Evolutionary conservation across 2,797 vertebrate genomes (phyloP).

Genomic region (Fistularia tabacaria): DNA sequence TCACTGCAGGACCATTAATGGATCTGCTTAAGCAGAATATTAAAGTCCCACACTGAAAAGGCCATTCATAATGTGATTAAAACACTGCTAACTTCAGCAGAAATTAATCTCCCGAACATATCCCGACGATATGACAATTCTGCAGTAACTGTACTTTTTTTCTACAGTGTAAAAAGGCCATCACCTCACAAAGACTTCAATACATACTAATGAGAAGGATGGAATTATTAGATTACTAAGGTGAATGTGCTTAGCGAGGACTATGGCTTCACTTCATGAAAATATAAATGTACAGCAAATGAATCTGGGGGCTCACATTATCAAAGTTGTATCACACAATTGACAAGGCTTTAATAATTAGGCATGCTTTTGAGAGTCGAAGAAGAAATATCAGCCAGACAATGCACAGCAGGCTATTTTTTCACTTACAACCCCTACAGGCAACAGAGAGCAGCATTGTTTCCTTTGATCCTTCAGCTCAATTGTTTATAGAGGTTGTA

Average conservation of each 20-base stretch:
- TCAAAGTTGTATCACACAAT: constrained; percentile 67
- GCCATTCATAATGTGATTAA: constrained; percentile 63
- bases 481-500: constrained; percentile 65
- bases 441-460: constrained; percentile 57
- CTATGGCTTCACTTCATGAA: constrained; percentile 55
- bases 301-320: constrained; percentile 62
- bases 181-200: constrained; percentile 56
- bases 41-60: constrained; percentile 51
- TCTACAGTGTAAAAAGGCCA: constrained; percentile 36
- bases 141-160: constrained; percentile 36
- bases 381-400: constrained; percentile 58
- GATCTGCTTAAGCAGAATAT: constrained; percentile 48
- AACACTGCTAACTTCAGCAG: constrained; percentile 62
- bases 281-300: constrained; percentile 56
- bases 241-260: constrained; percentile 59
- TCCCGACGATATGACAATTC: constrained; percentile 48
- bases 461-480: constrained; percentile 70
- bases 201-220: constrained; percentile 55
- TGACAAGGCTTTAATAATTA: constrained; percentile 68
- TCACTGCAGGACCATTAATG: constrained; percentile 16
- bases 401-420: constrained; percentile 76
- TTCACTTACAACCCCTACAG: constrained; percentile 74
- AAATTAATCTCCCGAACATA: constrained; percentile 63
- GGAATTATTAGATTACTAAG: constrained; percentile 59
- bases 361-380: constrained; percentile 62